Conservation (phyloP, 1,140 invertebrate species). For the Leptonema lineaticorne region DNA sequence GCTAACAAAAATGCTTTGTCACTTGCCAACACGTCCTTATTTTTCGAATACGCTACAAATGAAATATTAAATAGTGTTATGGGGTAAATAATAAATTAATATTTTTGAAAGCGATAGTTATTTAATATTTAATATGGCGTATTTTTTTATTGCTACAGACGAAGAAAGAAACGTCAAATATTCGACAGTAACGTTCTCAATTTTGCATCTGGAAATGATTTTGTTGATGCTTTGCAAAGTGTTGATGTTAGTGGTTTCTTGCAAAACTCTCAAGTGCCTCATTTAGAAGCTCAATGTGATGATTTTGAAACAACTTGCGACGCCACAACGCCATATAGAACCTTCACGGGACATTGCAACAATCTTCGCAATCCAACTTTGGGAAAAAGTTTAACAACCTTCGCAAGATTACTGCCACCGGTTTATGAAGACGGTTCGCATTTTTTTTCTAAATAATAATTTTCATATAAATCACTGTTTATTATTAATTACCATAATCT, state of each 20-base stretch:
- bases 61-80: constrained; percentile 74
- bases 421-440: constrained; percentile 81
- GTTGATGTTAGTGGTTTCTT: constrained; percentile 69
- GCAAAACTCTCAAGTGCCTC: constrained; percentile 47
- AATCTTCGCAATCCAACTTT: constrained; percentile 83
- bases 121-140: background rate
- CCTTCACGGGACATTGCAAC: constrained; percentile 86
- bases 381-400: constrained; percentile 83
- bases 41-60: constrained; percentile 83
- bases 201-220: constrained; percentile 65
- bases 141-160: constrained; percentile 45
- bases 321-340: constrained; percentile 76
- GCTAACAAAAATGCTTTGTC: constrained; percentile 79
- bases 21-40: constrained; percentile 82
- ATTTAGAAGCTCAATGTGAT: constrained; percentile 62
- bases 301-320: constrained; percentile 73
- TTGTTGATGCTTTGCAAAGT: constrained; percentile 70
- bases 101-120: constrained; percentile 9
- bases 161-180: constrained; percentile 67
- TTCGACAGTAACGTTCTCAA: constrained; percentile 69
- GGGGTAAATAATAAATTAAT: constrained; percentile 48
- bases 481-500: constrained; percentile 24
- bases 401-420: constrained; percentile 81
- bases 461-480: too few relatives aligned
- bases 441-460: too few relatives aligned